Evolutionary conservation across 2,797 vertebrate genomes (phyloP).

Genomic region (Poliocrania exsul): DNA sequence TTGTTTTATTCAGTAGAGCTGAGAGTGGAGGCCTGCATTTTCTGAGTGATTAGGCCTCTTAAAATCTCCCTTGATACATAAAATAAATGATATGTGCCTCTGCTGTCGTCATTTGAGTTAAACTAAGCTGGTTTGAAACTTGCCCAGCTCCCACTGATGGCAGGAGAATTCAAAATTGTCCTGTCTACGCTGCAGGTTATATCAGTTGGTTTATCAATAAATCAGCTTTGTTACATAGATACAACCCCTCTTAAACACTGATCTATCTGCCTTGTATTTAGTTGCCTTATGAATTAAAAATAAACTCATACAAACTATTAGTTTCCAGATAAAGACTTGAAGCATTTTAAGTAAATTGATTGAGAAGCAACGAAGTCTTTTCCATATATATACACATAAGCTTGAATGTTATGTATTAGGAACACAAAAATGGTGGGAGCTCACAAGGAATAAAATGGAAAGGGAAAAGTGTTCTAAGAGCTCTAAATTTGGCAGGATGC

Average conservation of each 20-base stretch:
- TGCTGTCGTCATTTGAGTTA: not conserved
- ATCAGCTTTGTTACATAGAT: not conserved
- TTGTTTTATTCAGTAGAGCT: not conserved
- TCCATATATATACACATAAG: not conserved
- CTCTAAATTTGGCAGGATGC: not conserved
- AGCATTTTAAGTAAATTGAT: not conserved
- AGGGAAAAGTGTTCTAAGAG: not conserved
- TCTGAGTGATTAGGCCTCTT: not conserved
- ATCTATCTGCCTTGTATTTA: not conserved
- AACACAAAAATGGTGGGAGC: not conserved
- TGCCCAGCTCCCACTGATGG: not conserved
- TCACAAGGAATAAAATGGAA: not conserved
- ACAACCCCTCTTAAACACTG: not conserved
- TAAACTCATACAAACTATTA: not conserved
- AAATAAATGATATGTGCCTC: not conserved
- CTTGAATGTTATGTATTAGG: not conserved
- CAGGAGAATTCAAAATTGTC: not conserved
- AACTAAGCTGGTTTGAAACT: not conserved
- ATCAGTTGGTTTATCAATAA: not conserved
- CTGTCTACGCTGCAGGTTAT: not conserved
- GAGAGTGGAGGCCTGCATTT: not conserved
- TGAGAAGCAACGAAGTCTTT: not conserved
- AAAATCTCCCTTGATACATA: constrained; percentile 1
- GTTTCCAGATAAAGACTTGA: not conserved
- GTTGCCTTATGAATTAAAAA: not conserved